Percentiles rank a stretch among this genome's conserved stretches.
Conservation (phyloP, 2,888 invertebrate genomes). For the Nomada flava region DNA sequence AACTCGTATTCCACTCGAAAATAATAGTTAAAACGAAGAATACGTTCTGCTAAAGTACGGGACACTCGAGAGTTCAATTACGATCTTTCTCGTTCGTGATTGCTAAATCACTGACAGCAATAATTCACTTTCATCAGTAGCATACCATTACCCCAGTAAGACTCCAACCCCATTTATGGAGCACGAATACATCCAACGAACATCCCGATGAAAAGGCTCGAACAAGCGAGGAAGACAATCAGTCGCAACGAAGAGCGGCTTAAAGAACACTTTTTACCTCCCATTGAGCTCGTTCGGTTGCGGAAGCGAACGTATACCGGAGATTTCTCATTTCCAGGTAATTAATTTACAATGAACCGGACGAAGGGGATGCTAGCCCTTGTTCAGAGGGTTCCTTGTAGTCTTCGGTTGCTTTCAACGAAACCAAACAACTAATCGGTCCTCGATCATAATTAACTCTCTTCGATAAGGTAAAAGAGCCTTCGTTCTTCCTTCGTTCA, state of each 20-base stretch:
- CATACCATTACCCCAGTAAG: constrained; percentile 16
- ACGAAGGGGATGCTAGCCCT: constrained; percentile 77
- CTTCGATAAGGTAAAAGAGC: constrained; percentile 10
- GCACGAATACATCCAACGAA: constrained; percentile 24
- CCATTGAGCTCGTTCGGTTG: constrained; percentile 67
- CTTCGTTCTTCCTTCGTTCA: constrained; percentile 1
- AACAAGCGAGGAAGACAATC: constrained; percentile 53
- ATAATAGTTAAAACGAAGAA: neutral
- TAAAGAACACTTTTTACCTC: constrained; percentile 82
- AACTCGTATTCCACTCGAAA: too few relatives aligned
- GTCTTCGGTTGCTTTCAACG: constrained; percentile 65
- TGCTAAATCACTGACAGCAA: neutral
- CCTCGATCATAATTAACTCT: constrained; percentile 41
- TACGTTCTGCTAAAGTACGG: neutral
- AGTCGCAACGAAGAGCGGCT: constrained; percentile 59
- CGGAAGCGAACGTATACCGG: constrained; percentile 79
- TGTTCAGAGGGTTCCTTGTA: constrained; percentile 80
- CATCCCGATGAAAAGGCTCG: constrained; percentile 41
- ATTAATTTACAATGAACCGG: constrained; percentile 84
- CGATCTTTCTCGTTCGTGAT: neutral
- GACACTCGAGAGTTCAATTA: neutral
- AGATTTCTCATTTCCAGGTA: constrained; percentile 84
- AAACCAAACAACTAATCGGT: constrained; percentile 52
- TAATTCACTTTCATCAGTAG: constrained; percentile 4
- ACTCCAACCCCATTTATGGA: constrained; percentile 12